Evolutionary conservation across 2,797 vertebrate species (phyloP).

Genomic region (Perodicticus potto): DNA sequence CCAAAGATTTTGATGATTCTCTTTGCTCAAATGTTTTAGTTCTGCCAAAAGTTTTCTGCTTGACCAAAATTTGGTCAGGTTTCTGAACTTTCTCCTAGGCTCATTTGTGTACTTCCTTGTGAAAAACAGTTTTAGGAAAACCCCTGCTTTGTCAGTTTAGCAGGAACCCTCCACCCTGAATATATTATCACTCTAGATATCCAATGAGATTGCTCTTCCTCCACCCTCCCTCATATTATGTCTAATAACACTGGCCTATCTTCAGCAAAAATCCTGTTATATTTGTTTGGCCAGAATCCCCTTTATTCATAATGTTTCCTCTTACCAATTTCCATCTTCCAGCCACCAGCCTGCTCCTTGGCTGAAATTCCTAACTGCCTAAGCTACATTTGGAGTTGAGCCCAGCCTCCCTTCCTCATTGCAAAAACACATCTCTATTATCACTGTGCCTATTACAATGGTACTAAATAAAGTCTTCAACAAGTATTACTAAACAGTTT

Average conservation of each 20-base stretch:
- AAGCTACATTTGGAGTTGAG: neutral
- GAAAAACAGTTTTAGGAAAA: neutral
- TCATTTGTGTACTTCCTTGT: neutral
- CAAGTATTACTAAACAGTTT: neutral
- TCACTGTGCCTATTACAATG: neutral
- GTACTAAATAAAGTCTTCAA: neutral
- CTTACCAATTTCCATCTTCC: neutral
- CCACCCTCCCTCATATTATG: neutral
- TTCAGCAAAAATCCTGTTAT: neutral
- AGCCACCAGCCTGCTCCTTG: too few species aligned
- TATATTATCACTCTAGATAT: neutral
- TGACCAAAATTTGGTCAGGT: neutral
- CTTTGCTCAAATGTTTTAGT: neutral
- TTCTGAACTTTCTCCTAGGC: neutral
- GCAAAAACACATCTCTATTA: neutral
- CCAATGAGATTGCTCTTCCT: neutral
- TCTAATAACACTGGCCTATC: neutral
- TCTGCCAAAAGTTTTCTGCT: neutral
- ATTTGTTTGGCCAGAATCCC: neutral
- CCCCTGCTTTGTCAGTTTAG: neutral
- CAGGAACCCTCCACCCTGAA: neutral
- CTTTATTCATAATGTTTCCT: neutral
- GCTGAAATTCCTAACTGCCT: neutral
- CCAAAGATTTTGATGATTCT: neutral
- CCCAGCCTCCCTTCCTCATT: neutral